Conservation (phyloP, 37 sponge, comb jelly and placozoan genomes). For the Aplysina aerophoba region DNA sequence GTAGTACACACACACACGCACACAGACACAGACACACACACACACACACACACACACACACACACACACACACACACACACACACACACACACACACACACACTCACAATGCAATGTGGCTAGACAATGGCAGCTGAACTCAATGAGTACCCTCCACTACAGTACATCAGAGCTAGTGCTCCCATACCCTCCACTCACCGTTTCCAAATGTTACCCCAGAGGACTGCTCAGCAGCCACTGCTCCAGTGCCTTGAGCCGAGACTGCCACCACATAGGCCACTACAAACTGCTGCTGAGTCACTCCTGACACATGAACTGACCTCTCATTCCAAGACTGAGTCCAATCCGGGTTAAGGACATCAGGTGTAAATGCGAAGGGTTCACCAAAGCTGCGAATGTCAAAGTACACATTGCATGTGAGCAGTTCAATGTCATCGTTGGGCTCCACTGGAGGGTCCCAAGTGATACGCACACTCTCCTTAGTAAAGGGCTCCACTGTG, state of each 20-base stretch:
- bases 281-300: neutral
- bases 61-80: too few relatives aligned
- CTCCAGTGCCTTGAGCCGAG: conserved; percentile 9
- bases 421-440: conserved; percentile 32
- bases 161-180: too few relatives aligned
- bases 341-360: neutral
- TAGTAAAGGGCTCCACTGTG: conserved; percentile 16
- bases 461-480: conserved; percentile 8
- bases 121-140: too few relatives aligned
- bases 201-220: conserved; percentile 12
- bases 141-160: too few relatives aligned
- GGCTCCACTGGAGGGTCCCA: conserved; percentile 31
- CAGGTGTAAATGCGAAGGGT: neutral
- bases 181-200: neutral
- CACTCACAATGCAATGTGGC: too few relatives aligned
- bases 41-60: too few relatives aligned
- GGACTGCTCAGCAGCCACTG: neutral
- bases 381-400: neutral
- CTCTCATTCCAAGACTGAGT: neutral
- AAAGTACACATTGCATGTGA: neutral
- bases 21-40: too few relatives aligned
- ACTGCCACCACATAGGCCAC: conserved; percentile 16
- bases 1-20: too few relatives aligned
- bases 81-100: too few relatives aligned
- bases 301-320: neutral